Evolutionary conservation across 2,113 vertebrate species (phyloP).

Genomic region (Elephas maximus): DNA sequence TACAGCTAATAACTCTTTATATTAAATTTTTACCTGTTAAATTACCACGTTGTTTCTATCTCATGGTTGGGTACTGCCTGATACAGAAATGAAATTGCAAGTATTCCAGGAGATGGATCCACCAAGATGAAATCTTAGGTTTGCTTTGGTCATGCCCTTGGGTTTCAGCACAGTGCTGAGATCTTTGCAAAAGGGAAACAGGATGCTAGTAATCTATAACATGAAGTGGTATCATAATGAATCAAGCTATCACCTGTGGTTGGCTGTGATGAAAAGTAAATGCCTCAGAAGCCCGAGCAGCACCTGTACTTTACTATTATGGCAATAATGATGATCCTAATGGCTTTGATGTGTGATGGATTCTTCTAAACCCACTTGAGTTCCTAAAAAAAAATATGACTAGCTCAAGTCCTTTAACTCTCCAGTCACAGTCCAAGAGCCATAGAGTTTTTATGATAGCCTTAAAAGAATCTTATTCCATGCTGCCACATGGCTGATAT

Average conservation of each 20-base stretch:
- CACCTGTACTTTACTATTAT: background rate
- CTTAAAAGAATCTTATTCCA: background rate
- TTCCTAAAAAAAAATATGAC: background rate
- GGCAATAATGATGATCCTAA: background rate
- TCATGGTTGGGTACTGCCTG: background rate
- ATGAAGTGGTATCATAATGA: background rate
- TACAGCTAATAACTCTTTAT: background rate
- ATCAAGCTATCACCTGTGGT: background rate
- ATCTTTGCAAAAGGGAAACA: background rate
- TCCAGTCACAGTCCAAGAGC: background rate
- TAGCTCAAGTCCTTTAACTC: background rate
- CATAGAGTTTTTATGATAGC: background rate
- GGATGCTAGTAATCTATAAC: background rate
- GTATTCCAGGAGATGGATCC: background rate
- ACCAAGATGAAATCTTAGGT: background rate
- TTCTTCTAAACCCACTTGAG: background rate
- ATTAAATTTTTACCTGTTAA: background rate
- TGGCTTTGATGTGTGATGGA: background rate
- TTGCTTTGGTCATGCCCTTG: background rate
- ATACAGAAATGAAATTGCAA: slow-evolving; percentile 10
- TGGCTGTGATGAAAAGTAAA: background rate
- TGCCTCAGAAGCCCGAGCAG: background rate
- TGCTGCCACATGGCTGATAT: background rate
- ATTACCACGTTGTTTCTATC: slow-evolving; percentile 37
- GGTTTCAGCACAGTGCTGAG: background rate